Evolutionary conservation across 2,797 vertebrate species (phyloP).

Genomic region (Triplophysa bombifrons): DNA sequence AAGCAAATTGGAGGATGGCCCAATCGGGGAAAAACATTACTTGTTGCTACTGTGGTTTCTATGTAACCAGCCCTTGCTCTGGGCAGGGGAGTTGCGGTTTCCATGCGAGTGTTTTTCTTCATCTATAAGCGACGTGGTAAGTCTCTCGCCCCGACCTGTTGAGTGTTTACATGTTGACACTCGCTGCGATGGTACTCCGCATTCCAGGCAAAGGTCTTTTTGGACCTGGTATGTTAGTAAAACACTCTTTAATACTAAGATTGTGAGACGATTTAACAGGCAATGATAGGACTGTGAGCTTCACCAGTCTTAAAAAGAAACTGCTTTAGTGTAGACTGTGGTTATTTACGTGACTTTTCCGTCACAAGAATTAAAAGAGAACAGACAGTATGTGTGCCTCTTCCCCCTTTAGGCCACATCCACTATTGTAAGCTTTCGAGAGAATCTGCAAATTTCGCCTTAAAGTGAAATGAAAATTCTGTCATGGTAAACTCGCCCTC

Average conservation of each 20-base stretch:
- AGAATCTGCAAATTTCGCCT: not conserved
- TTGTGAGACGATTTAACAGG: not conserved
- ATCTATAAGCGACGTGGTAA: conserved; percentile 16
- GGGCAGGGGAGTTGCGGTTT: conserved; percentile 29
- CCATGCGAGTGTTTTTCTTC: conserved; percentile 29
- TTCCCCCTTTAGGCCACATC: conserved; percentile 14
- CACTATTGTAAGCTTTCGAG: conserved; percentile 2
- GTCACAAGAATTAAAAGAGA: conserved; percentile 1
- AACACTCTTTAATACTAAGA: conserved; percentile 13
- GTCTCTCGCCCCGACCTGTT: conserved; percentile 50
- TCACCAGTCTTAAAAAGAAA: too few relatives aligned
- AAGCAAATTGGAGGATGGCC: not conserved
- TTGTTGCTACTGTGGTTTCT: conserved; percentile 17
- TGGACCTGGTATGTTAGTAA: conserved; percentile 35
- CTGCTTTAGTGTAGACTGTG: too few relatives aligned
- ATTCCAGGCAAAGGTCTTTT: conserved; percentile 41
- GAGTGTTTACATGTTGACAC: conserved; percentile 56
- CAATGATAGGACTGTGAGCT: too few relatives aligned
- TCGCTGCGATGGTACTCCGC: conserved; percentile 25
- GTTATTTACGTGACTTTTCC: not conserved
- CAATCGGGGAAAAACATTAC: conserved; percentile 31
- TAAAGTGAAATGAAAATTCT: too few relatives aligned
- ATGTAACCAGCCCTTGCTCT: conserved; percentile 24
- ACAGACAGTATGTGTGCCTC: not conserved
- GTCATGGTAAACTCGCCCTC: too few relatives aligned